Evolutionary conservation across 2,797 vertebrate genomes (phyloP), one percentile per base, ranked within the genome.

Genomic region (Taeniopygia guttata): DNA sequence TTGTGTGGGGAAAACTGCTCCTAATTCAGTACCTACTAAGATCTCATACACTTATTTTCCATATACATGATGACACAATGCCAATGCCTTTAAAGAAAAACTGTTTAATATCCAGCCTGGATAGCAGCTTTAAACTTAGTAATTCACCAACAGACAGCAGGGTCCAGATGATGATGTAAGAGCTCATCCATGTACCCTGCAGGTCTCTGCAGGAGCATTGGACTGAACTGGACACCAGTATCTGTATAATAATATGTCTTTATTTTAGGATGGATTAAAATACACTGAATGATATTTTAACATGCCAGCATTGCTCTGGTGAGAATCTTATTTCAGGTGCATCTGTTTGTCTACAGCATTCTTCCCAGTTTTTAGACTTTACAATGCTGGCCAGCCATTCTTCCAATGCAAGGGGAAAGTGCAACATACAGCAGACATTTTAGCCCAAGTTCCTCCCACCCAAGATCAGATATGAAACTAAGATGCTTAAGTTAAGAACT

Each of bases 221-320:
- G 11, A 70, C 52, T 21, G 6, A 54, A 60, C 18, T 23, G 19
- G 66, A 74, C 9, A 62, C 13, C 25, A 46, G 2, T 8, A 42
- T 25, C 68, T 69, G 10, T 27, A 68, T 4, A 42, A 16, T 3
- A 58, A 6, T 48, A 1, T 29, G 11, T 77, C 22, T 54, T 62
- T 34, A 48, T 55, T 70, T 80, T n/a, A 68, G 25, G 62, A 78
- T 25, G 16, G 16, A 69, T 84, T 86, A 59, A 84, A 94, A 81
- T 7, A 55, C 29, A 48, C 30, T 15, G 42, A 72, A 60, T 22
- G 10, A 10, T 55, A 64, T 72, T 86, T 81, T 68, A 89, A 72
- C 6, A 13, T 4, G 1, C 14, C 46, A 64, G 0, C 38, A 34
- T 13, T 48, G 40, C 19, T 62, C 58, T 59, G 48, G 34, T 51